These are phyloP conservation scores for Corvus moneduloides DNA, from an alignment of 2,113 vertebrate species.

Conservation along the genomic window DNA sequence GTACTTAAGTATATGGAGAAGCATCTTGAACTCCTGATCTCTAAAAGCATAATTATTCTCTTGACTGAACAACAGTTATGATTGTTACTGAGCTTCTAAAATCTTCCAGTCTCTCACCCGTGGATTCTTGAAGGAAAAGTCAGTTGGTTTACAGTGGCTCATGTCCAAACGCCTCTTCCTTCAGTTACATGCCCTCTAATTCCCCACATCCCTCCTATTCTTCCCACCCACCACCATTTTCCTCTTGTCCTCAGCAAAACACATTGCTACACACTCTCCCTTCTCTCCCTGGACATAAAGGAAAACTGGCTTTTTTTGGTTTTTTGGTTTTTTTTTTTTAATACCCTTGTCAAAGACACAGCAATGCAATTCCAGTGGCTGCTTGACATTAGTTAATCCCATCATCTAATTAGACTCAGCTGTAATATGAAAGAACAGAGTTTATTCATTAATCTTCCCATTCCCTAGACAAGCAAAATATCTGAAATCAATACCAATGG, in stretches of 20 bases:
- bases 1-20: not conserved
- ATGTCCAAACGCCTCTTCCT: not conserved
- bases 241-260: not conserved
- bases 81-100: not conserved
- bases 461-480: not conserved
- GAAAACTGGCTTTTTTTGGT: not conserved
- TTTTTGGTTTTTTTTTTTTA: not conserved
- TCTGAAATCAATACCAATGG: not conserved
- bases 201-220: not conserved
- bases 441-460: constrained; percentile 27
- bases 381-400: not conserved
- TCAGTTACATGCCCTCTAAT: not conserved
- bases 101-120: not conserved
- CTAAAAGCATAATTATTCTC: not conserved
- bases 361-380: not conserved
- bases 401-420: not conserved
- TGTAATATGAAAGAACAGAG: not conserved
- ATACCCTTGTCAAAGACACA: not conserved
- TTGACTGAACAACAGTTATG: not conserved
- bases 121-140: not conserved
- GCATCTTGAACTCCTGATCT: not conserved
- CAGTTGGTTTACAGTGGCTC: not conserved
- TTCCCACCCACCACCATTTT: not conserved
- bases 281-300: not conserved
- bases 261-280: not conserved